Evolutionary conservation across 2,797 vertebrate genomes (phyloP).

Genomic region (Diglossa cyanea): DNA sequence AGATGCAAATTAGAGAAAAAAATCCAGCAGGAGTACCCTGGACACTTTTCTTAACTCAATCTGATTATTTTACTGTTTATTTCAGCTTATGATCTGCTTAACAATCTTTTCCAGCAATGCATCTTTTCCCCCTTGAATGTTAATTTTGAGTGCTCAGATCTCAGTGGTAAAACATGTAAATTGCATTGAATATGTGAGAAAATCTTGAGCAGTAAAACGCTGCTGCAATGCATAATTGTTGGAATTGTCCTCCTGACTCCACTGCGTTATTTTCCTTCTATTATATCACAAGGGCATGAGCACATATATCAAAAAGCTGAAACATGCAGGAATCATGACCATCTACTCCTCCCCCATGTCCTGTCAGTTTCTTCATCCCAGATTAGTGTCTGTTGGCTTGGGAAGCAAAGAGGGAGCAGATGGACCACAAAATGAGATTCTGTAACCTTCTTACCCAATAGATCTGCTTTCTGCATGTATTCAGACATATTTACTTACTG

Average conservation of each 20-base stretch:
- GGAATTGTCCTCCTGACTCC: background rate
- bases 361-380: conserved; percentile 67
- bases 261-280: background rate
- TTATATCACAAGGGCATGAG: conserved; percentile 1
- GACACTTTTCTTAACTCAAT: background rate
- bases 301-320: conserved; percentile 33
- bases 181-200: background rate
- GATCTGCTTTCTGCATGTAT: conserved; percentile 62
- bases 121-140: background rate
- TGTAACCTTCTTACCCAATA: conserved; percentile 68
- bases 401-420: conserved; percentile 63
- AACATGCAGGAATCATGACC: background rate
- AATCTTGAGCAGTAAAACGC: background rate
- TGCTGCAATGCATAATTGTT: background rate
- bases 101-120: background rate
- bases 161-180: conserved; percentile 4
- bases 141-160: background rate
- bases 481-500: conserved; percentile 69
- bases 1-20: background rate
- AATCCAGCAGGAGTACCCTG: background rate
- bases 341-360: conserved; percentile 61
- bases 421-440: conserved; percentile 71
- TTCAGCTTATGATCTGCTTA: background rate
- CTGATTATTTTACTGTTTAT: background rate
- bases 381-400: conserved; percentile 67